Evolutionary conservation across 2,888 invertebrate species (phyloP).

Genomic region (Microctonus aethiopoides): DNA sequence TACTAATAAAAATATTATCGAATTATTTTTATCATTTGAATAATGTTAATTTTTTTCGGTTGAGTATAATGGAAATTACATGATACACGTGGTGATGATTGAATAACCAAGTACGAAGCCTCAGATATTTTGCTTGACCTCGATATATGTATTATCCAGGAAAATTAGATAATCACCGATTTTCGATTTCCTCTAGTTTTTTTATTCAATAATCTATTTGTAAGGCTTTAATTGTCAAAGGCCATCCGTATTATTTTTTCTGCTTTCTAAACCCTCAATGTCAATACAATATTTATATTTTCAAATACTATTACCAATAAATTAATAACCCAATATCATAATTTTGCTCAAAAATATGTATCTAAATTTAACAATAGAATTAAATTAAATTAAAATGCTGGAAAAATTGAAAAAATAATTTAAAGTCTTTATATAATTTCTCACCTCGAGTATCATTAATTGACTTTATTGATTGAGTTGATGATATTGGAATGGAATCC

Average conservation of each 20-base stretch:
- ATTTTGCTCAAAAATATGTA: too few species aligned
- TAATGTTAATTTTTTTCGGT: not conserved
- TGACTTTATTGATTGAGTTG: not conserved
- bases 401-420: not conserved
- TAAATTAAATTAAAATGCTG: too few species aligned
- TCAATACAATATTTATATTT: not conserved
- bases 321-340: not conserved
- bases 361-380: not conserved
- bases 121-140: constrained; percentile 52
- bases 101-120: constrained; percentile 49
- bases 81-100: not conserved
- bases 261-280: not conserved
- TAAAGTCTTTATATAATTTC: not conserved
- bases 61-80: not conserved
- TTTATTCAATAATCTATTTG: constrained; percentile 7
- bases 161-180: constrained; percentile 18
- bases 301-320: too few species aligned
- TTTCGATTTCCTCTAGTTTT: not conserved
- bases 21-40: too few species aligned
- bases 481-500: not conserved
- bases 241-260: not conserved
- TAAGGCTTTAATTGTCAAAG: constrained; percentile 7
- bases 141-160: constrained; percentile 54
- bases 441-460: not conserved
- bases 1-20: too few species aligned